Base-by-base conservation (phyloP, 2,888 invertebrate species). In the Drosophila testacea region DNA sequence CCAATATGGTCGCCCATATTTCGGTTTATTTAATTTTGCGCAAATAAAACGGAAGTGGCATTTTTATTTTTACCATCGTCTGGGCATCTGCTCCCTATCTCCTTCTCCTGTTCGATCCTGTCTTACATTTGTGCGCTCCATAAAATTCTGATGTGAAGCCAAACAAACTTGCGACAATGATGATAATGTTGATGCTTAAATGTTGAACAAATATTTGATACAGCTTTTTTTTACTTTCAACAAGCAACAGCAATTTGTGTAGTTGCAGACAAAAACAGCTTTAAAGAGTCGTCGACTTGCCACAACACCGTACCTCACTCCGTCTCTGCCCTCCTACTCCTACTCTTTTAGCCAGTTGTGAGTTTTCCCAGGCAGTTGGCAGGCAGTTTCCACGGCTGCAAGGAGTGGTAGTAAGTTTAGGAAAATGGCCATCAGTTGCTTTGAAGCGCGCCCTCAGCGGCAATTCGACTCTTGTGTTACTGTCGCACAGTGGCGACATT, bases 1-100 rank as follows among this genome's bases (percentile, higher is more conserved):
- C 87, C 85, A 89, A 89, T 88, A 86, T 83, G 80, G 86, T 88
- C 69, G 77, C 73, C 87, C 87, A 88, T 84, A 90, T 87, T 90
- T 90, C 83, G 88, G 89, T 87, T 89, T 88, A 89, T 88, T 90
- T 90, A 88, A 88, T 89, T 90, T 88, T 83, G 90, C 70, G 89
- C 89, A 88, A 88, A 88, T 88, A 90, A 87, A 88, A 89, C 80
- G 88, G 86, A 87, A 87, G 86, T 88, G 85, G 88, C 86, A 73
- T 83, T 89, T 86, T 88, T 85, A 87, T 85, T 87, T 73, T 79
- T 77, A 64, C 60, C 73, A 72, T 67, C 70, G 54, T 54, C 64
- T 50, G 66, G 47, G 41, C 39, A 27, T 36, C 50, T 10, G 16
- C 22, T n/a, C 7, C 11, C 6, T 4, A n/a, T 4, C 7, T 7